Conservation (phyloP, 2,888 invertebrate species). For the Epinotia brunnichana region DNA sequence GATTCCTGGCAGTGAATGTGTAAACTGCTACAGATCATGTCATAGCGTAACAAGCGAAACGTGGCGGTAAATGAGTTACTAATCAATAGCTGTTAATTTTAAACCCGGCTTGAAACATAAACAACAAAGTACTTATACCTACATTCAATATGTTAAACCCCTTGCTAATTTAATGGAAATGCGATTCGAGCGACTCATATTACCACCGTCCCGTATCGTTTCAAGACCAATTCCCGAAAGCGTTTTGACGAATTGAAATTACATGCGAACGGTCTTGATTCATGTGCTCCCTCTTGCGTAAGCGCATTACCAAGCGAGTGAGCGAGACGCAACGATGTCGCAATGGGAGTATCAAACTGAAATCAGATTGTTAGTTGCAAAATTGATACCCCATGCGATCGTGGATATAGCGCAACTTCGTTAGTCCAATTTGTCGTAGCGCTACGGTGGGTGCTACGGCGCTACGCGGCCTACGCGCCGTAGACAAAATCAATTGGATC, state of each 20-base stretch:
- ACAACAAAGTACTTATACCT: background rate
- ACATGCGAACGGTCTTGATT: background rate
- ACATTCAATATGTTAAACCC: background rate
- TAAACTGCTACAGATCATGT: no score
- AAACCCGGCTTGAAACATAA: background rate
- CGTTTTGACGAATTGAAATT: background rate
- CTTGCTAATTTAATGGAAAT: conserved; percentile 35
- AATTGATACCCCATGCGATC: conserved; percentile 28
- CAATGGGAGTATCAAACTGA: background rate
- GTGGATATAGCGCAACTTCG: conserved; percentile 38
- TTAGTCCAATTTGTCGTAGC: conserved; percentile 42
- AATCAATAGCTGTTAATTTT: background rate
- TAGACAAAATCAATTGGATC: conserved; percentile 41
- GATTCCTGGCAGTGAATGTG: no score
- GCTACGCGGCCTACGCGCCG: conserved; percentile 40
- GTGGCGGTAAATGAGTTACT: background rate
- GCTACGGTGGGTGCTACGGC: conserved; percentile 42
- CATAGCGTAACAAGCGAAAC: no score
- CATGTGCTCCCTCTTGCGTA: background rate
- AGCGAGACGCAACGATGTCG: background rate
- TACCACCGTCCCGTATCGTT: background rate
- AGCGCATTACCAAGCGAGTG: background rate
- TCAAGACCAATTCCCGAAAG: background rate
- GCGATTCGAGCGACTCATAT: conserved; percentile 30
- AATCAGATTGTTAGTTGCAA: background rate